Base-by-base conservation (phyloP, 2,797 vertebrate species). In the Monodelphis domestica region DNA sequence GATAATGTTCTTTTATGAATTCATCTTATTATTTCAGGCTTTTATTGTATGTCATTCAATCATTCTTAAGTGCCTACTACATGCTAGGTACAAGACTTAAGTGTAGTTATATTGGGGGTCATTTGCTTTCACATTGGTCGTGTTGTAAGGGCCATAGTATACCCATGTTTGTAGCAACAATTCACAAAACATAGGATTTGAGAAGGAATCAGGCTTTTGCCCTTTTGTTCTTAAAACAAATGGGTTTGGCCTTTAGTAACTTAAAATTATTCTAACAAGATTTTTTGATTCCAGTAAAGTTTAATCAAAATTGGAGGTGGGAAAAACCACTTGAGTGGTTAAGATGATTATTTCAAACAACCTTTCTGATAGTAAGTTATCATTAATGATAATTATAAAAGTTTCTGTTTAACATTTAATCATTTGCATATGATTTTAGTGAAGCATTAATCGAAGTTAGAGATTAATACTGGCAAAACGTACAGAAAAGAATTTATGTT, bases 141-240 rank as follows among this genome's bases (percentile, higher is more conserved):
- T n/a, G n/a, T n/a, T n/a, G n/a, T n/a, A n/a, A 87, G 45, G 54
- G 59, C n/a, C 51, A 89, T 89, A 78, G 63, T 94, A 88, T 94
- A 51, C 4, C 54, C 38, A 55, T 54, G 7, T 89, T 11, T 91
- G 17, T 57, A 78, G n/a, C 93, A 50, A 28, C 54, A 45, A 91
- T 38, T n/a, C 45, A 52, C 87, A 28, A 54, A 57, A 88, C 91
- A 56, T 87, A 55, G 17, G 12, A 90, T 90, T 90, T 93, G 56
- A 55, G 88, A 91, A 88, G 33, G 53, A 94, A 89, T n/a, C n/a
- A n/a, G 15, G 3, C 52, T 89, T n/a, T 89, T 89, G 21, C 53
- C n/a, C 53, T 54, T 55, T 50, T 28, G n/a, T 54, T 55, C 54
- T 14, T 78, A 78, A 38, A 78, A 45, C 6, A 45, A 45, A 45